Percentiles rank a stretch among this genome's conserved stretches.
These are phyloP conservation scores for Drosophila lacertosa DNA, from an alignment of 1,140 invertebrate species.

Conservation along the genomic window DNA sequence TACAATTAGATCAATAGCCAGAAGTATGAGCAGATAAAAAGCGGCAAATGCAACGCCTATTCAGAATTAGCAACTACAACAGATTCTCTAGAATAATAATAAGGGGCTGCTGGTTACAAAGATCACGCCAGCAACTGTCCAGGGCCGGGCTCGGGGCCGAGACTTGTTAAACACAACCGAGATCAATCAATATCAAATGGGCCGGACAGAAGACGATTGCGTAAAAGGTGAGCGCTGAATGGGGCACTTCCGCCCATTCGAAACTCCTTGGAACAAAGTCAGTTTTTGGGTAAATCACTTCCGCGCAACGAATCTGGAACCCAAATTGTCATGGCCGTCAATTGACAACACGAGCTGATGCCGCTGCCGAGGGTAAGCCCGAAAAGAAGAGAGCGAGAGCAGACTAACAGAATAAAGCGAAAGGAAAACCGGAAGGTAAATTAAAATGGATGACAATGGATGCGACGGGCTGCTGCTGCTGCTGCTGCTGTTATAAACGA, in stretches of 20 bases:
- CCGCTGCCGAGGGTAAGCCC: not conserved
- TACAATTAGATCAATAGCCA: slow-evolving; percentile 13
- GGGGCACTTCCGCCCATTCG: slow-evolving; percentile 57
- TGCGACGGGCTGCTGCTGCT: slow-evolving; percentile 38
- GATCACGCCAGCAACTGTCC: slow-evolving; percentile 70
- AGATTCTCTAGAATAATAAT: slow-evolving; percentile 43
- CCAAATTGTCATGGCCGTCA: slow-evolving; percentile 80
- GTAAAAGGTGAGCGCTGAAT: slow-evolving; percentile 47
- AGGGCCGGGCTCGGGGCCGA: slow-evolving; percentile 14
- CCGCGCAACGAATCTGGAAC: slow-evolving; percentile 70
- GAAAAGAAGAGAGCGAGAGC: slow-evolving; percentile 2
- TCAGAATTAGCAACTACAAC: slow-evolving; percentile 32
- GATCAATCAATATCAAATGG: slow-evolving; percentile 57
- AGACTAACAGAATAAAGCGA: slow-evolving; percentile 47
- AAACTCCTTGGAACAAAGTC: slow-evolving; percentile 53
- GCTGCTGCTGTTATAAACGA: slow-evolving; percentile 59
- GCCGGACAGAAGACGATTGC: slow-evolving; percentile 7
- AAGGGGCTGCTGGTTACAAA: slow-evolving; percentile 29
- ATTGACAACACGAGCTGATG: slow-evolving; percentile 59
- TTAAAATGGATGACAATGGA: slow-evolving; percentile 82
- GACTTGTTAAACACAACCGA: slow-evolving; percentile 60
- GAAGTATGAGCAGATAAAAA: slow-evolving; percentile 11
- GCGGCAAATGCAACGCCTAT: slow-evolving; percentile 32
- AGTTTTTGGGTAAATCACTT: slow-evolving; percentile 71
- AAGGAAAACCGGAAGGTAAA: slow-evolving; percentile 77